A percentile compares a stretch with the other conserved stretches of the same genome.
Evolutionary conservation across 2,113 vertebrate genomes (phyloP).

Genomic region (Barnardius zonarius): DNA sequence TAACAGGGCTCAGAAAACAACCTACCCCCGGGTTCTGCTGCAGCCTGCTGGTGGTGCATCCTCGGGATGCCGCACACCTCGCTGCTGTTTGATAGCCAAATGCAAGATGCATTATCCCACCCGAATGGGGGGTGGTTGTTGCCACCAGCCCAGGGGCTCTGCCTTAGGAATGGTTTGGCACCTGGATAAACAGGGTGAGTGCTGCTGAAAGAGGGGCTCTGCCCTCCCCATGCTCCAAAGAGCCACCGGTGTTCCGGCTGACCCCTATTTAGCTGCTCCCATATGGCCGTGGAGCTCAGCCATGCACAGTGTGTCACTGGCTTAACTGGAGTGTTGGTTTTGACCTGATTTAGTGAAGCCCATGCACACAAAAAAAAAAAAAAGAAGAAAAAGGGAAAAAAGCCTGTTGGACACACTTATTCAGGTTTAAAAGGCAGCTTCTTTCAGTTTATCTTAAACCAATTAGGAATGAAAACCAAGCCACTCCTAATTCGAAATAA

Average conservation of each 20-base stretch:
- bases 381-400: not conserved
- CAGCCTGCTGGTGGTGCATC: not conserved
- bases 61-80: not conserved
- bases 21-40: fast-evolving
- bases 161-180: not conserved
- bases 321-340: not conserved
- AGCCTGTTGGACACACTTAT: not conserved
- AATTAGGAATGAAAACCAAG: not conserved
- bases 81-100: not conserved
- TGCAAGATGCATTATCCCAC: not conserved
- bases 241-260: fast-evolving
- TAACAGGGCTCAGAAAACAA: not conserved
- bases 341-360: constrained; percentile 38
- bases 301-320: not conserved
- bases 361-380: too few relatives aligned
- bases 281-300: not conserved
- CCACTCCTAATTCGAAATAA: not conserved
- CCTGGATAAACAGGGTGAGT: not conserved
- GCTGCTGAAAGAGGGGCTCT: not conserved
- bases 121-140: not conserved
- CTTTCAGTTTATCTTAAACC: not conserved
- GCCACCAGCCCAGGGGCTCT: not conserved
- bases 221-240: not conserved
- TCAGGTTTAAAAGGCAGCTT: not conserved
- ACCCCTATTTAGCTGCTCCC: not conserved